Base-by-base conservation (phyloP, 2,797 vertebrate species). In the Apogon hyalosoma region DNA sequence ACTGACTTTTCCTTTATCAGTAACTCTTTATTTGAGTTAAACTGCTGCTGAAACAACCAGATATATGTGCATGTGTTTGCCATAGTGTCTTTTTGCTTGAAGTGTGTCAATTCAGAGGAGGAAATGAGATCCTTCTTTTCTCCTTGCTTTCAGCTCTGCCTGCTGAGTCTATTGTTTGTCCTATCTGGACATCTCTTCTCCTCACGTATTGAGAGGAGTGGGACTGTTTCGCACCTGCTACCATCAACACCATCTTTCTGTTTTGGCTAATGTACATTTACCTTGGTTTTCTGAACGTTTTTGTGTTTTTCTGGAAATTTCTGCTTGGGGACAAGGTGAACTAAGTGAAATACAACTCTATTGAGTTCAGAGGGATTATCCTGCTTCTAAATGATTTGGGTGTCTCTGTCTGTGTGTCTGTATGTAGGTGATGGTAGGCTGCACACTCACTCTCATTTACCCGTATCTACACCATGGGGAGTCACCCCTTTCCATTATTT, bases 391-490 rank as follows among this genome's bases (percentile, higher is more conserved):
- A 16, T 47, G 12, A 63, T 64, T 40, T 63, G 14, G 61, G 45
- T 42, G 1, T 64, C 15, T 73, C 19, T 73, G 16, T 61, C 18
- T 72, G 19, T 51, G 16, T 65, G 0, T 56, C 11, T 67, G 14
- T 51, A 11, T 52, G 39, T 28, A 28, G 54, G 54, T 64, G 46
- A 77, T 77, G 56, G 18, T 65, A 14, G 57, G 59, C 62, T 68
- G 50, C 78, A 58, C 15, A 45, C 63, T 73, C 66, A 42, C 63
- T 73, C 66, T 75, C 38, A 63, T 76, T 80, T 83, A 11, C 53
- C 51, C 47, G 15, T 77, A 72, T 81, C 60, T 60, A 45, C 79
- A 83, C 88, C 58, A 74, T 41, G 6, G 87, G 88, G 86, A 88
- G 70, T 71, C 56, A 45, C 71, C 63, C 62, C 56, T 69, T 83